These are phyloP conservation scores for Sylvia borin DNA, from an alignment of 2,797 vertebrate genomes.

Conservation along the genomic window DNA sequence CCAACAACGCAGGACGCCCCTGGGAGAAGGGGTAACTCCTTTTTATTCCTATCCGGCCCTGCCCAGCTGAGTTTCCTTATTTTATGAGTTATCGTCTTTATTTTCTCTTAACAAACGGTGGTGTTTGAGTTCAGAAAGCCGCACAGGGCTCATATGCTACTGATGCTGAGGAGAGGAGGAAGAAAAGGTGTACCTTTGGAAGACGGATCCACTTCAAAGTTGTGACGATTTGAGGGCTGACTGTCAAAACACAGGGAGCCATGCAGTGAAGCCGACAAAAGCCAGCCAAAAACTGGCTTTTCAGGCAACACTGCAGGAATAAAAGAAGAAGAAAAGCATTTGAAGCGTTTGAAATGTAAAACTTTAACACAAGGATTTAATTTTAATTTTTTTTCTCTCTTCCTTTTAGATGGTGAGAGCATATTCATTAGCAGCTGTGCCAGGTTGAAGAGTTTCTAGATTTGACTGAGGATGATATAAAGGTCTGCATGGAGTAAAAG, in stretches of 20 bases:
- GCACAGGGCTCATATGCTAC: background rate
- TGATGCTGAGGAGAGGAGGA: background rate
- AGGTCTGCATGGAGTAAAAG: background rate
- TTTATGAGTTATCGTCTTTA: background rate
- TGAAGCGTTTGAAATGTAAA: background rate
- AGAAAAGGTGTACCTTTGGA: background rate
- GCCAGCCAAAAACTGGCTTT: background rate
- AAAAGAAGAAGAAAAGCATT: background rate
- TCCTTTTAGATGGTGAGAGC: background rate
- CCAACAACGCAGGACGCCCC: background rate
- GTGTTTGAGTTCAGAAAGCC: background rate
- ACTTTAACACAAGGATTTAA: background rate
- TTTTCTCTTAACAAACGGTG: background rate
- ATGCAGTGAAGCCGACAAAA: accelerated
- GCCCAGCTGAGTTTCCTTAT: background rate
- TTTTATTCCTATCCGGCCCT: background rate
- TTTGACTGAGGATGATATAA: background rate
- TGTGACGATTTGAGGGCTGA: accelerated
- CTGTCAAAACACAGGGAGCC: background rate
- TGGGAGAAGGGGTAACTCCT: background rate
- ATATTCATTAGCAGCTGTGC: background rate
- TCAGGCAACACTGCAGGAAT: background rate
- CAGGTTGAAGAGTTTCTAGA: background rate
- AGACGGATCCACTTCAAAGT: background rate
- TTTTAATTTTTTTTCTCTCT: background rate